Evolutionary conservation across 2,113 vertebrate genomes (phyloP).

Genomic region (Scolopax mira): DNA sequence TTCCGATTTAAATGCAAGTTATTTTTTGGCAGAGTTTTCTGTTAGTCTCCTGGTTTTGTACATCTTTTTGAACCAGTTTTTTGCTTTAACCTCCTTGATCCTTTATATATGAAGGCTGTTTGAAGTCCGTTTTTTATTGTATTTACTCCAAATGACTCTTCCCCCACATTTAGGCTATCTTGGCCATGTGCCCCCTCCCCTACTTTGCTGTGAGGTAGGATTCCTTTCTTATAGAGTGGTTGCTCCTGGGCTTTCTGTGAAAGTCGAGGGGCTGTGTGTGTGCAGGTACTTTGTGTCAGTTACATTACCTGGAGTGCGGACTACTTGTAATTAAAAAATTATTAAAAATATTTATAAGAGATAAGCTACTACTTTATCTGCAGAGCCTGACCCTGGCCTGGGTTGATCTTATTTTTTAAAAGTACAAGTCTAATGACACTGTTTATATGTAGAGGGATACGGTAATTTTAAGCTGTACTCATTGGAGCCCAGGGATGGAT

Average conservation of each 20-base stretch:
- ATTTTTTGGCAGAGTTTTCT: constrained; percentile 24
- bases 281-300: constrained; percentile 72
- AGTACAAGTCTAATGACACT: constrained; percentile 70
- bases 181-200: constrained; percentile 57
- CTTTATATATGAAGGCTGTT: constrained; percentile 57
- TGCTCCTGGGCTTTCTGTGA: constrained; percentile 93
- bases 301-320: constrained; percentile 70
- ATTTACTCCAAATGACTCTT: constrained; percentile 56
- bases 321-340: constrained; percentile 74
- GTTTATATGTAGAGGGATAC: constrained; percentile 23
- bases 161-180: constrained; percentile 27
- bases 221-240: constrained; percentile 74
- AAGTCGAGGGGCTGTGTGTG: constrained; percentile 80
- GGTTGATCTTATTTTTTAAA: constrained; percentile 70
- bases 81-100: constrained; percentile 41
- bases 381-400: constrained; percentile 64
- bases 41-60: constrained; percentile 56
- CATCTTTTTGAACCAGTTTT: constrained; percentile 56
- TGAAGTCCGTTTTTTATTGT: constrained; percentile 39
- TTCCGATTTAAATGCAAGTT: constrained; percentile 54
- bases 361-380: constrained; percentile 72
- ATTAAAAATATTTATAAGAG: constrained; percentile 76
- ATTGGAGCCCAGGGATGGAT: neutral
- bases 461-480: neutral
- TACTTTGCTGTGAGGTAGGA: constrained; percentile 76